Evolutionary conservation across 1,140 invertebrate genomes (phyloP).

Genomic region (Hycleus cichorii): DNA sequence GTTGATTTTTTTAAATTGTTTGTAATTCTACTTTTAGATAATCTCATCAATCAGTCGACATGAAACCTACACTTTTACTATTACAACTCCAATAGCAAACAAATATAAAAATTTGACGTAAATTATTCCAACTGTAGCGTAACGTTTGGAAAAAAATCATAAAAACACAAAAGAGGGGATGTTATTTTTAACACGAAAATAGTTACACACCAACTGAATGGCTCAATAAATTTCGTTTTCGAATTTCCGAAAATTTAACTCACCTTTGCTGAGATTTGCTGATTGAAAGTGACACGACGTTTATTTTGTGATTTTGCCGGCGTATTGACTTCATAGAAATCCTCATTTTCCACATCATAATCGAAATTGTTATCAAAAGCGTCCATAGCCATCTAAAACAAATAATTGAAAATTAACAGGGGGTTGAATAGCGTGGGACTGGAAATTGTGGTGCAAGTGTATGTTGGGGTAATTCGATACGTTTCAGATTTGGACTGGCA

Average conservation of each 20-base stretch:
- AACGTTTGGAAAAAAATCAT: not conserved
- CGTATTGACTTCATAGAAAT: conserved; percentile 35
- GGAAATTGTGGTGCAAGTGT: not conserved
- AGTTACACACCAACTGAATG: not conserved
- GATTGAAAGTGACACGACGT: conserved; percentile 34
- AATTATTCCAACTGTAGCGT: no score
- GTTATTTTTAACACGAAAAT: conserved; percentile 2
- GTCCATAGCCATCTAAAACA: conserved; percentile 37
- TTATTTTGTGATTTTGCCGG: conserved; percentile 28
- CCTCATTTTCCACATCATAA: conserved; percentile 34
- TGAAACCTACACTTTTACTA: no score
- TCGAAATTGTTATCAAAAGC: conserved; percentile 30
- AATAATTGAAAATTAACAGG: not conserved
- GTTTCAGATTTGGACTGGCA: not conserved
- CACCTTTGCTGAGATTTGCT: conserved; percentile 33
- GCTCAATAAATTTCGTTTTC: not conserved
- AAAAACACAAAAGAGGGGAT: conserved; percentile 11
- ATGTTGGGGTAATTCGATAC: conserved; percentile 3
- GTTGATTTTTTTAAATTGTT: no score
- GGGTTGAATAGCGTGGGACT: no score
- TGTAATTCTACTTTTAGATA: no score
- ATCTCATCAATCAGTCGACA: no score
- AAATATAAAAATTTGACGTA: no score
- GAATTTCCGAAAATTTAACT: conserved; percentile 2
- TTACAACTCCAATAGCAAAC: no score